Conservation (phyloP, 2,113 vertebrate genomes). For the Gopherus flavomarginatus region DNA sequence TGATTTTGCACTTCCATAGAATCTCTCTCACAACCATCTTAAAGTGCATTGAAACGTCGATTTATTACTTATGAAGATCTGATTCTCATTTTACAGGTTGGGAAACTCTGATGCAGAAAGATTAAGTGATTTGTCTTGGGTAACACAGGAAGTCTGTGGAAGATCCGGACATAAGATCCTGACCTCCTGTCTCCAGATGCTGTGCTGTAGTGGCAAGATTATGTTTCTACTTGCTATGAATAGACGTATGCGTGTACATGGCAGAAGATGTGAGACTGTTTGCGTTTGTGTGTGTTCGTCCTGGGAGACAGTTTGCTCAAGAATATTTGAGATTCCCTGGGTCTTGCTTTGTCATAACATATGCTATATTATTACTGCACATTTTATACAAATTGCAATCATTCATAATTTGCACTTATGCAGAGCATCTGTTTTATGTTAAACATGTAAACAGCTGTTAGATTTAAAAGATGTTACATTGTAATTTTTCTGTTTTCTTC, state of each 20-base stretch:
- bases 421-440: neutral
- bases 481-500: neutral
- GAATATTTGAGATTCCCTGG: neutral
- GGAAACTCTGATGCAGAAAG: neutral
- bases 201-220: rapidly evolving
- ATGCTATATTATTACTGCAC: rapidly evolving
- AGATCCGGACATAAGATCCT: neutral
- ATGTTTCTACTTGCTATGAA: rapidly evolving
- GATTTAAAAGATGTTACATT: neutral
- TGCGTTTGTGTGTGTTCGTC: neutral
- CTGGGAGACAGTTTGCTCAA: neutral
- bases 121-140: neutral
- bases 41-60: rapidly evolving
- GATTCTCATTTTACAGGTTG: neutral
- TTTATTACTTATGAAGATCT: rapidly evolving
- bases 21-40: neutral
- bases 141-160: neutral
- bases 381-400: rapidly evolving
- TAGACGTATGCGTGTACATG: rapidly evolving
- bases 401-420: rapidly evolving
- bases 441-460: rapidly evolving
- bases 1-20: neutral
- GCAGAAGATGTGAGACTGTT: rapidly evolving
- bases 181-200: rapidly evolving
- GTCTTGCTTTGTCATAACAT: neutral